phyloP scores from a whole-genome alignment of 1,140 invertebrate species.

The Euwallacea similis region DNA sequence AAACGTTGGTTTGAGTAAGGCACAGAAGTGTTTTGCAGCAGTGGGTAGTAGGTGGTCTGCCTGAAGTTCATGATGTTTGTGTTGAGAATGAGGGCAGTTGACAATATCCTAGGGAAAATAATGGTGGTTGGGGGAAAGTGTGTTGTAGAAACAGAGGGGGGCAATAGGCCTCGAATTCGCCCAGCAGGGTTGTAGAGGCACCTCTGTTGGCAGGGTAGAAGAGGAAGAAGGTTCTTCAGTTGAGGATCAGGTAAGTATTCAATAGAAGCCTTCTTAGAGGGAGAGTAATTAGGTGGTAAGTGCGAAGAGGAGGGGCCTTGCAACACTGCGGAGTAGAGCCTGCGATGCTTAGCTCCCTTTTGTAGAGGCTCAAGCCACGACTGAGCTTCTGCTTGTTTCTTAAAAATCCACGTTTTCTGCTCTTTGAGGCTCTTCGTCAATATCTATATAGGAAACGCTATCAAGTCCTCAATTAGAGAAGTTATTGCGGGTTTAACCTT shows the following conservation, averaged over 20 bases:
- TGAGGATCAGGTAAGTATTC: too few species aligned
- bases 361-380: background rate
- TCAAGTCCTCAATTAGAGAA: background rate
- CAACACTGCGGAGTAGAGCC: slow-evolving; percentile 46
- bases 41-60: slow-evolving; percentile 23
- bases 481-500: too few species aligned
- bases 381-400: slow-evolving; percentile 7
- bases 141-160: background rate
- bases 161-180: background rate
- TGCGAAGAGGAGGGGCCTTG: slow-evolving; percentile 34
- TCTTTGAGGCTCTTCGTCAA: slow-evolving; percentile 22
- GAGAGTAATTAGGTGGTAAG: background rate
- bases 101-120: background rate
- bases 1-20: slow-evolving; percentile 4
- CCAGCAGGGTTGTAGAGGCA: background rate
- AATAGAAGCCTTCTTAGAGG: too few species aligned
- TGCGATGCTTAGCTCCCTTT: slow-evolving; percentile 7
- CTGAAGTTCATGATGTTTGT: slow-evolving; percentile 17
- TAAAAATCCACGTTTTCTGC: slow-evolving; percentile 34
- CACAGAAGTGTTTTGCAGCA: slow-evolving; percentile 12
- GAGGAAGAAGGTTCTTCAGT: background rate
- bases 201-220: background rate
- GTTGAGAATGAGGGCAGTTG: slow-evolving; percentile 7
- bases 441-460: slow-evolving; percentile 9
- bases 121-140: background rate